phyloP scores from a whole-genome alignment of 1,140 invertebrate genomes.

The Callitettix versicolor region DNA sequence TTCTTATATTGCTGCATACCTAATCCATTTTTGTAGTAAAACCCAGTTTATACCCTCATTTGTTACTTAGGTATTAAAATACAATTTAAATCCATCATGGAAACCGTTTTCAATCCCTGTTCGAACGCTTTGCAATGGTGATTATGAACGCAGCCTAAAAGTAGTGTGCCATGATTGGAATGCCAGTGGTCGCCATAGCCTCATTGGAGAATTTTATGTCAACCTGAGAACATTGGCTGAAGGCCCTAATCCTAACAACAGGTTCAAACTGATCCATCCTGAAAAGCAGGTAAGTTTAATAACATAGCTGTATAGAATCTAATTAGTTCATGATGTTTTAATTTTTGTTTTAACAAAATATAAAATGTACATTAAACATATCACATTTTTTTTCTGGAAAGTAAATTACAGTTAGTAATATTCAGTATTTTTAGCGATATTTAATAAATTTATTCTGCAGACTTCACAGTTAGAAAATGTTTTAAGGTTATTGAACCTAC shows the following conservation, averaged over 20 bases:
- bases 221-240: slow-evolving; percentile 25
- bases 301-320: too few relatives aligned
- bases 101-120: slow-evolving; percentile 42
- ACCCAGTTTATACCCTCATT: too few relatives aligned
- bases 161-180: slow-evolving; percentile 34
- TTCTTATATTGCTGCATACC: too few relatives aligned
- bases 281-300: slow-evolving; percentile 26
- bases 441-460: too few relatives aligned
- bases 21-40: background rate
- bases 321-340: too few relatives aligned
- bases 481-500: too few relatives aligned
- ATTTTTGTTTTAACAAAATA: too few relatives aligned
- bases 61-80: slow-evolving; percentile 36
- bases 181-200: slow-evolving; percentile 34
- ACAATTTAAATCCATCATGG: slow-evolving; percentile 46
- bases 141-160: slow-evolving; percentile 40
- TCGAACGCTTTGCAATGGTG: slow-evolving; percentile 45
- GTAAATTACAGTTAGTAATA: too few relatives aligned
- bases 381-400: too few relatives aligned
- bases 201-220: slow-evolving; percentile 35
- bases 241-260: slow-evolving; percentile 15
- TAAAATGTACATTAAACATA: too few relatives aligned
- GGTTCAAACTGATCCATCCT: slow-evolving; percentile 26
- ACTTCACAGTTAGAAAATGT: too few relatives aligned
- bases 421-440: too few relatives aligned